Evolutionary conservation across 2,888 invertebrate genomes (phyloP).

Genomic region (Hypsopygia costalis): DNA sequence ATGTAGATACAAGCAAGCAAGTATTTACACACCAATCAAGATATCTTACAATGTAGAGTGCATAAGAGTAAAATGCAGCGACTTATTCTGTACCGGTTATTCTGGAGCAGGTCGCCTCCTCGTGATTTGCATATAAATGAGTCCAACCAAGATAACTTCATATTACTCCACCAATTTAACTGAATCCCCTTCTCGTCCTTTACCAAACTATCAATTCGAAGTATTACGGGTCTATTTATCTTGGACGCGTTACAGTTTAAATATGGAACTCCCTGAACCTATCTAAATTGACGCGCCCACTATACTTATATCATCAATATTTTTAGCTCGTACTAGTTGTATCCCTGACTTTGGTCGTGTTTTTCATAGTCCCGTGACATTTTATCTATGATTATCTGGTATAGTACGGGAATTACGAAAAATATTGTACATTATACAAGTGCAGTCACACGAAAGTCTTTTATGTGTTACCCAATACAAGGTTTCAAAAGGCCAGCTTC

Average conservation of each 20-base stretch:
- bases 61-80: slow-evolving; percentile 24
- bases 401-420: no score
- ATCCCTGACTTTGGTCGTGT: no score
- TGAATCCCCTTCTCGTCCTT: slow-evolving; percentile 30
- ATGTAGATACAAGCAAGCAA: not conserved
- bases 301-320: slow-evolving; percentile 22
- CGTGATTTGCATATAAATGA: slow-evolving; percentile 77
- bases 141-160: slow-evolving; percentile 71
- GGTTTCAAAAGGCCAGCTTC: no score
- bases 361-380: no score
- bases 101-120: slow-evolving; percentile 56
- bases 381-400: no score
- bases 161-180: slow-evolving; percentile 47
- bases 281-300: slow-evolving; percentile 35
- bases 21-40: slow-evolving; percentile 10
- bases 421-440: no score
- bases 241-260: slow-evolving; percentile 47
- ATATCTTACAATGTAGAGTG: slow-evolving; percentile 29
- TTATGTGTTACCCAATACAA: no score
- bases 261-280: slow-evolving; percentile 41
- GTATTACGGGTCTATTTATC: slow-evolving; percentile 31
- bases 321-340: not conserved
- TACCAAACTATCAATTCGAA: slow-evolving; percentile 22
- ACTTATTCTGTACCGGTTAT: slow-evolving; percentile 50
- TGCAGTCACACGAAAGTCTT: no score